A percentile compares a stretch with the other conserved stretches of the same genome.
These are phyloP conservation scores for Agapostemon virescens DNA, from an alignment of 2,888 invertebrate species.

Conservation along the genomic window DNA sequence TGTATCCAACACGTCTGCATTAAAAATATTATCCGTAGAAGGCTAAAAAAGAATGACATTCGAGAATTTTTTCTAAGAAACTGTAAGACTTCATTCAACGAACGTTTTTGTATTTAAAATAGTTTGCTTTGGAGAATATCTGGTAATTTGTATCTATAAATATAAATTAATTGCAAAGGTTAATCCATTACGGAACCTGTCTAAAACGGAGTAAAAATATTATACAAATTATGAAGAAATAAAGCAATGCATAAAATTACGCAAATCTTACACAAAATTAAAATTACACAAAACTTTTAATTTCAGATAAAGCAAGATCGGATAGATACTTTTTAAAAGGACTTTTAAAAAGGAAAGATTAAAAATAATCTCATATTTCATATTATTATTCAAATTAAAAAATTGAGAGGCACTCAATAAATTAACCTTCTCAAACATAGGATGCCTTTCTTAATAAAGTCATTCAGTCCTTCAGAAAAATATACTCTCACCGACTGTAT, in stretches of 20 bases:
- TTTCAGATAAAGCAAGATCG: no score
- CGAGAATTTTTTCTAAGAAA: not conserved
- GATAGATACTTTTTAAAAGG: no score
- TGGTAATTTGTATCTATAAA: not conserved
- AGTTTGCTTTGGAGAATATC: not conserved
- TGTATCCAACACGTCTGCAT: not conserved
- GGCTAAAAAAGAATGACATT: no score
- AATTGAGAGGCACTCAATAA: not conserved
- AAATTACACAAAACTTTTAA: no score
- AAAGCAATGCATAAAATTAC: no score
- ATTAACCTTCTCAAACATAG: not conserved
- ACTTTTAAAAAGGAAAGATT: not conserved
- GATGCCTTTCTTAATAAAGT: not conserved
- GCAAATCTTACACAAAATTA: no score
- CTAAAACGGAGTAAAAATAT: not conserved
- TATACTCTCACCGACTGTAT: not conserved
- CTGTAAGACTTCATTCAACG: not conserved
- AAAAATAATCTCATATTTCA: not conserved
- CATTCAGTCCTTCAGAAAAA: not conserved
- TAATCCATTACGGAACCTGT: not conserved
- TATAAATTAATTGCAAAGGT: not conserved
- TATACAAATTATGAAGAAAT: no score
- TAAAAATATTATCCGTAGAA: no score
- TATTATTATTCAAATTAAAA: not conserved
- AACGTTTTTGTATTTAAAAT: not conserved